Evolutionary conservation across 2,113 vertebrate genomes (phyloP).

Genomic region (Leiothrix lutea): DNA sequence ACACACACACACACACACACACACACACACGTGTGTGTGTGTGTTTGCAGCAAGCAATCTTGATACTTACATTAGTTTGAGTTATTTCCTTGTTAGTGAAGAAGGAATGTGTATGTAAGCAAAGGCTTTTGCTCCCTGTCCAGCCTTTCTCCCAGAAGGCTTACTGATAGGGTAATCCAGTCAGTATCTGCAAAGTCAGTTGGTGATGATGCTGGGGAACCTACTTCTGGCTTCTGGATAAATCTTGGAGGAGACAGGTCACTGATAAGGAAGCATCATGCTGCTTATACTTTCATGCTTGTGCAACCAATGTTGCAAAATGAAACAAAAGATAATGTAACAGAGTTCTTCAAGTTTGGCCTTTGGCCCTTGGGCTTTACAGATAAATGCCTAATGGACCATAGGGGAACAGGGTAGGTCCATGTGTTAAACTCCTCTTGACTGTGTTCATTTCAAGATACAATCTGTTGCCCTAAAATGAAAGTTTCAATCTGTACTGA

Average conservation of each 20-base stretch:
- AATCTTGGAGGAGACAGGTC: neutral
- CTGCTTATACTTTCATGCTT: neutral
- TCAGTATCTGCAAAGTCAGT: neutral
- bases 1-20: fast-evolving
- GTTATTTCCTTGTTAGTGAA: neutral
- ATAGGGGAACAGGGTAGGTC: neutral
- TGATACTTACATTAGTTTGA: neutral
- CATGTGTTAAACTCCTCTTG: neutral
- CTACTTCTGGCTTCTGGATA: neutral
- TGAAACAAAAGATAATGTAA: conserved; percentile 3
- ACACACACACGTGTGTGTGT: fast-evolving
- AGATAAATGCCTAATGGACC: neutral
- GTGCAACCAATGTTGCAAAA: neutral
- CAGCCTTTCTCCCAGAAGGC: neutral
- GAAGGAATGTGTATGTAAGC: neutral
- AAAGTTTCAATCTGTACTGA: neutral
- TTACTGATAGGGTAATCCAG: neutral
- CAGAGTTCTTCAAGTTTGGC: neutral
- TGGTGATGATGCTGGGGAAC: neutral
- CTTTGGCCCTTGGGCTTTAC: neutral
- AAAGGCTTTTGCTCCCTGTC: neutral
- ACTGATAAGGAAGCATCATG: neutral
- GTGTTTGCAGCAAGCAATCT: neutral
- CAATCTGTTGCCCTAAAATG: neutral
- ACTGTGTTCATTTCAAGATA: neutral